Evolutionary conservation across 2,797 vertebrate genomes (phyloP).

Genomic region (Bradypodion pumilum): DNA sequence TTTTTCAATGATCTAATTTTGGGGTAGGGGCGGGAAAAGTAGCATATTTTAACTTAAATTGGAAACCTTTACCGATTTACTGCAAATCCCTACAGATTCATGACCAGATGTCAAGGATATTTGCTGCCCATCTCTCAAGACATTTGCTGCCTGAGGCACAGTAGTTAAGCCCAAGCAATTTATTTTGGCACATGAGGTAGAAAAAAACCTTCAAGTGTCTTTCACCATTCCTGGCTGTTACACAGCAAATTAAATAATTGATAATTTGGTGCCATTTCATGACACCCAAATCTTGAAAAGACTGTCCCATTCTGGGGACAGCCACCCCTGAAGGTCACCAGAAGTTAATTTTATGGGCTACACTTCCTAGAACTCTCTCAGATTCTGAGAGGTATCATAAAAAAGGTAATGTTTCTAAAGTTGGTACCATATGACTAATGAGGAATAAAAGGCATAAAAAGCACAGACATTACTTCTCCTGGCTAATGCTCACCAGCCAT

Average conservation of each 20-base stretch:
- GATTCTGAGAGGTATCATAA: too few relatives aligned
- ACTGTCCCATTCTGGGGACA: neutral
- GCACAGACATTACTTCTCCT: slow-evolving; percentile 18
- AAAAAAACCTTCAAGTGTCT: neutral
- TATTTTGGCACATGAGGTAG: neutral
- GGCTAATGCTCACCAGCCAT: neutral
- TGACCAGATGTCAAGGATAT: neutral
- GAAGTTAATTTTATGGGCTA: too few relatives aligned
- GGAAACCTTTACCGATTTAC: too few relatives aligned
- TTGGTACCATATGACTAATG: neutral
- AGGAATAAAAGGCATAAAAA: neutral
- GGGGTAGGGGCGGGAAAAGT: too few relatives aligned
- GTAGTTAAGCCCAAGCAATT: neutral
- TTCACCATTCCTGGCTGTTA: neutral
- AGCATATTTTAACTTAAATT: too few relatives aligned
- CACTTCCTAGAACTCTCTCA: too few relatives aligned
- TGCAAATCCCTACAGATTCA: too few relatives aligned
- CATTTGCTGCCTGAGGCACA: neutral
- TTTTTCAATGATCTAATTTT: too few relatives aligned
- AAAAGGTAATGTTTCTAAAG: too few relatives aligned
- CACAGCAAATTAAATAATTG: neutral
- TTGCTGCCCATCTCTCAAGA: neutral
- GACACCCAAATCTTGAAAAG: neutral
- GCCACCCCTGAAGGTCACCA: too few relatives aligned
- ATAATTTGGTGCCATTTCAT: neutral